Evolutionary conservation across 2,113 vertebrate species (phyloP).

Genomic region (Anolis carolinensis): DNA sequence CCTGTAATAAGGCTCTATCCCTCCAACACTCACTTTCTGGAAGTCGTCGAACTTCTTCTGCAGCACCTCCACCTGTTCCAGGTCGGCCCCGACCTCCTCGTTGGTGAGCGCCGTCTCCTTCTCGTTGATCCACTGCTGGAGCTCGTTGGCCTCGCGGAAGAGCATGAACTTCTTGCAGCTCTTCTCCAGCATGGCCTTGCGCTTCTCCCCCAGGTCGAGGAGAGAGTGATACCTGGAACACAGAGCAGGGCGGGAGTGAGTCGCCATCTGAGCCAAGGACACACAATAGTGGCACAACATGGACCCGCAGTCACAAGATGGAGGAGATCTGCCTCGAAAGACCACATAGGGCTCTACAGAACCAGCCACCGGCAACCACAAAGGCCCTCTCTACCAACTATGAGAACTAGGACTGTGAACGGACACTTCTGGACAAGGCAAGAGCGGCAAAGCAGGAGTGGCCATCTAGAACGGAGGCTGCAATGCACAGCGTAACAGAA

Average conservation of each 20-base stretch:
- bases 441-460: constrained; percentile 29
- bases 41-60: constrained; percentile 99
- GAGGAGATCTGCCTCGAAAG: neutral
- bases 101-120: constrained; percentile 92
- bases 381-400: neutral
- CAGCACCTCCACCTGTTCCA: constrained; percentile 97
- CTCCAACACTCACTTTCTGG: constrained; percentile 85
- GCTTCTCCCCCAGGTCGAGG: constrained; percentile 91
- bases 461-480: neutral
- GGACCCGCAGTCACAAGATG: neutral
- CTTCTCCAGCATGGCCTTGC: constrained; percentile 97
- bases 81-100: constrained; percentile 93
- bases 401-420: neutral
- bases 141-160: constrained; percentile 95
- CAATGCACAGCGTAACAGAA: neutral
- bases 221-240: constrained; percentile 87
- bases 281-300: neutral
- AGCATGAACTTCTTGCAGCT: constrained; percentile 99
- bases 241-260: constrained; percentile 18
- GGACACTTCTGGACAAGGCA: neutral
- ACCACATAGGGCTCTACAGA: neutral
- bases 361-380: neutral
- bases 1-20: too few species aligned
- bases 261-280: neutral
- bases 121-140: constrained; percentile 98